phyloP scores from a whole-genome alignment of 2,888 invertebrate genomes.

The Cantharis lateralis region DNA sequence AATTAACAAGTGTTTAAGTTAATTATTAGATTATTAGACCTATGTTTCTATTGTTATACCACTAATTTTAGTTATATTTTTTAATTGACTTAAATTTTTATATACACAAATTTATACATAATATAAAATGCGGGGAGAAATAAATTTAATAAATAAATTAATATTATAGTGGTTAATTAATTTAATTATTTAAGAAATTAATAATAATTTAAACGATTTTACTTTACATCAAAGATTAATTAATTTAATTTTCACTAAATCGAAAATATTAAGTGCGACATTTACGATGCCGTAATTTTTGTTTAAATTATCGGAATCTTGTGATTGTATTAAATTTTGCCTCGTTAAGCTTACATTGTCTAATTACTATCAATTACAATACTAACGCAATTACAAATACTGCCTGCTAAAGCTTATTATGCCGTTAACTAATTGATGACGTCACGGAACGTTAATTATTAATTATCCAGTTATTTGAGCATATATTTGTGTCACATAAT shows the following conservation, averaged over 20 bases:
- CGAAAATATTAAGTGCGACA: neutral
- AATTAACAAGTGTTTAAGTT: conserved; percentile 54
- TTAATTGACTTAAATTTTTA: conserved; percentile 19
- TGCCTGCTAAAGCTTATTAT: conserved; percentile 33
- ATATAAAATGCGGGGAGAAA: neutral
- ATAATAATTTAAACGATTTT: neutral
- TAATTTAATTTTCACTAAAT: neutral
- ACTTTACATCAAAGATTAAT: neutral
- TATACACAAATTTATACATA: conserved; percentile 13
- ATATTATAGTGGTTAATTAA: neutral
- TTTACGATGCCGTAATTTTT: neutral
- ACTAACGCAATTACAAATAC: conserved; percentile 35
- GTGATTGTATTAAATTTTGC: neutral
- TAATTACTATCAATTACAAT: conserved; percentile 38
- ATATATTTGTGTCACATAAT: neutral
- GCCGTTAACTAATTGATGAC: conserved; percentile 37
- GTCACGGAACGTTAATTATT: conserved; percentile 36
- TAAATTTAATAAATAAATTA: neutral
- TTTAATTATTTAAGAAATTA: neutral
- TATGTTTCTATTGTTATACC: conserved; percentile 20
- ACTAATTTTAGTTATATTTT: conserved; percentile 12
- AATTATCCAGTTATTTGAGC: conserved; percentile 18
- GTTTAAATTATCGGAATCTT: neutral
- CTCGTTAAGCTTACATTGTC: conserved; percentile 26
- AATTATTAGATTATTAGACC: conserved; percentile 44